Conservation (phyloP, 2,888 invertebrate species). For the Incurvaria masculella region DNA sequence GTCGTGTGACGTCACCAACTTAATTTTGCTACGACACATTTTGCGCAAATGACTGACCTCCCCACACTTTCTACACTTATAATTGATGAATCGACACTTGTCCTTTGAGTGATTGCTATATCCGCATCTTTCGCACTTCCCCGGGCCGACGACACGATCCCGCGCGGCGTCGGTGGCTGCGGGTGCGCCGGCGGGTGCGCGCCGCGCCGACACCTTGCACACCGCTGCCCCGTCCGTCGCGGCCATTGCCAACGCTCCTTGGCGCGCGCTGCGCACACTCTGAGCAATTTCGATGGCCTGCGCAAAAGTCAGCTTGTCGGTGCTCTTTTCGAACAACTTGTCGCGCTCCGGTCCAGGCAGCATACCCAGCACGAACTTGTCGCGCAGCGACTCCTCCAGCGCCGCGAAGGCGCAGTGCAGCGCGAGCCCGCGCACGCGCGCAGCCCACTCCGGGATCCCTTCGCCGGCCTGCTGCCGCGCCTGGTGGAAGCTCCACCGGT, state of each 20-base stretch:
- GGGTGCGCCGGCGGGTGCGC: background rate
- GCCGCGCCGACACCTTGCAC: no score
- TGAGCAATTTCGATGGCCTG: slow-evolving; percentile 15
- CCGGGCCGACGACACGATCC: no score
- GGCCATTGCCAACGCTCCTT: background rate
- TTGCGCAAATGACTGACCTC: slow-evolving; percentile 17
- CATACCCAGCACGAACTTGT: slow-evolving; percentile 16
- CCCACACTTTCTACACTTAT: slow-evolving; percentile 15
- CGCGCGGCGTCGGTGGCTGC: background rate
- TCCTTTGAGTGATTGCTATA: slow-evolving; percentile 9
- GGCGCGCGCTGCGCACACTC: slow-evolving; percentile 16
- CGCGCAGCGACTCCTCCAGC: slow-evolving; percentile 14
- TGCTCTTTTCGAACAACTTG: slow-evolving; percentile 17
- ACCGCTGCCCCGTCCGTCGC: background rate
- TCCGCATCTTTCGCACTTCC: no score
- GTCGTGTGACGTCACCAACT: no score
- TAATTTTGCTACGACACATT: slow-evolving; percentile 12
- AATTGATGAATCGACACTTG: slow-evolving; percentile 15
- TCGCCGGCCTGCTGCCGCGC: slow-evolving; percentile 10
- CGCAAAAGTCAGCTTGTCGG: slow-evolving; percentile 13
- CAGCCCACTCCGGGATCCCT: slow-evolving; percentile 15
- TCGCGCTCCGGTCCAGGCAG: slow-evolving; percentile 15
- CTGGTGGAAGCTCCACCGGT: slow-evolving; percentile 16
- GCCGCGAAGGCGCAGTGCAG: slow-evolving; percentile 10
- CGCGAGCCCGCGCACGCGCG: slow-evolving; percentile 10